Evolutionary conservation across 2,113 vertebrate genomes (phyloP).

Genomic region (Chloropsis cyanopogon): DNA sequence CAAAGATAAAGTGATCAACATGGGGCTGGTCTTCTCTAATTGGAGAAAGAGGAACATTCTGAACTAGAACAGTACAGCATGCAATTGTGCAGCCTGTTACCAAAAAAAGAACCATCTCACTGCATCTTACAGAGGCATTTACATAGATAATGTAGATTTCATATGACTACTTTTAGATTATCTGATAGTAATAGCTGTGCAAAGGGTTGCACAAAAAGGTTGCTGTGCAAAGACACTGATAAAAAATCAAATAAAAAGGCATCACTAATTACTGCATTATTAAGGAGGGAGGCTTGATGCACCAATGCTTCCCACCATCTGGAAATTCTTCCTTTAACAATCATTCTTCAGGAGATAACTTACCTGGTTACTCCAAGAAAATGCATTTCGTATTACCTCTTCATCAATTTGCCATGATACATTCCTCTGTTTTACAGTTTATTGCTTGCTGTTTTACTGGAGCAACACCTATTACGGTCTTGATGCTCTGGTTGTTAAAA

Average conservation of each 20-base stretch:
- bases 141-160: conserved; percentile 35
- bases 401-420: background rate
- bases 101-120: conserved; percentile 27
- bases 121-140: conserved; percentile 27
- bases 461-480: background rate
- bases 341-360: conserved; percentile 19
- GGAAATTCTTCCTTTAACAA: background rate
- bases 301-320: background rate
- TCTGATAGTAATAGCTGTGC: background rate
- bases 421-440: background rate
- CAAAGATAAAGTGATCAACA: background rate
- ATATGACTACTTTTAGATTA: conserved; percentile 14
- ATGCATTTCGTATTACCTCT: background rate
- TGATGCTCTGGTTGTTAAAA: background rate
- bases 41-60: conserved; percentile 18
- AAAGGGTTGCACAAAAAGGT: background rate
- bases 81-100: conserved; percentile 35
- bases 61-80: background rate
- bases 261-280: background rate
- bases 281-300: background rate
- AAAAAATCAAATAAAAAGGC: background rate
- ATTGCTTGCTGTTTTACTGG: background rate
- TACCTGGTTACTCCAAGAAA: background rate
- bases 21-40: background rate
- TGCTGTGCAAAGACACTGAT: background rate